Percentiles rank a stretch among this genome's conserved stretches.
phyloP scores from a whole-genome alignment of 2,888 invertebrate species.

The Monochamus alternatus region DNA sequence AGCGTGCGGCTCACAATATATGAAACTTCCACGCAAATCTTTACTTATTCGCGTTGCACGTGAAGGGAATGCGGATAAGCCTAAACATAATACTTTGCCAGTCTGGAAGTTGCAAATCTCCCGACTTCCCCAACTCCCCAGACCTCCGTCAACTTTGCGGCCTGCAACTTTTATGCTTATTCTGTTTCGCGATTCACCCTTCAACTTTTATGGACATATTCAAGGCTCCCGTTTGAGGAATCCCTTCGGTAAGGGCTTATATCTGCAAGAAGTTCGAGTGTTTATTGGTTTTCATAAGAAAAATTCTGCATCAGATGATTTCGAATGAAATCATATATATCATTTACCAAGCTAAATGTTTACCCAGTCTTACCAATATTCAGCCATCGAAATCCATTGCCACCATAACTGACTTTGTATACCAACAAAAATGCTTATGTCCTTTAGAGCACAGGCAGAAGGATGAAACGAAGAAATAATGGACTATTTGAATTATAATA shows the following conservation, averaged over 20 bases:
- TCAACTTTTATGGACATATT: conserved; percentile 44
- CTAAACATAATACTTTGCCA: conserved; percentile 47
- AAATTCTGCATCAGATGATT: too few species aligned
- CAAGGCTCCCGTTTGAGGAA: conserved; percentile 36
- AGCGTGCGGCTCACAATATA: conserved; percentile 15
- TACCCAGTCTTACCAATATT: too few species aligned
- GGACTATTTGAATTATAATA: too few species aligned
- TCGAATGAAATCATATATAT: too few species aligned
- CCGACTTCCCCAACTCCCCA: conserved; percentile 20
- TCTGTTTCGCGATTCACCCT: conserved; percentile 42
- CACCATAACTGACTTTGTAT: too few species aligned
- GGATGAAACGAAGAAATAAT: too few species aligned
- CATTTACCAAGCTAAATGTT: too few species aligned
- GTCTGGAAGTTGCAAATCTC: conserved; percentile 46
- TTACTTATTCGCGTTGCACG: conserved; percentile 50
- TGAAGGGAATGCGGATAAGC: conserved; percentile 51
- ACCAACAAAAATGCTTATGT: too few species aligned
- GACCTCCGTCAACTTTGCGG: conserved; percentile 46
- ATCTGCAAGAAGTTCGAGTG: too few species aligned
- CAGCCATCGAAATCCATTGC: too few species aligned
- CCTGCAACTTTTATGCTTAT: conserved; percentile 45
- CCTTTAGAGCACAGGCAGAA: too few species aligned
- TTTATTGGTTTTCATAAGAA: too few species aligned
- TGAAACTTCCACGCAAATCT: conserved; percentile 41
- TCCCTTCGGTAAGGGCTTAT: conserved; percentile 12